Base-by-base conservation (phyloP, 2,797 vertebrate species). In the Heliangelus exortis region DNA sequence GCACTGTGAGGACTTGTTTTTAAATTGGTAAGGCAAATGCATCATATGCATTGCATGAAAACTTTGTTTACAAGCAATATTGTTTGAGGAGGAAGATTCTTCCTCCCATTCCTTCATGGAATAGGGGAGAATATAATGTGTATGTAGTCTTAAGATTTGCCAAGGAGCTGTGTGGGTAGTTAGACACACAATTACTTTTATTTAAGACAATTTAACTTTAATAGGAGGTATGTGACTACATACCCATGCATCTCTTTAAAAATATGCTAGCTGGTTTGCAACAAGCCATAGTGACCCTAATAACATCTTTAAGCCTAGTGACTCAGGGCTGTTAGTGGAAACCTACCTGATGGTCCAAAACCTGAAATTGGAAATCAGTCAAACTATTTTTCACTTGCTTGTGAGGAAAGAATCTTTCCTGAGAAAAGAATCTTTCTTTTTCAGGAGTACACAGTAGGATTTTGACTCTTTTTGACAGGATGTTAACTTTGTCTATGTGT, bases 191-290 rank as follows among this genome's bases (percentile, higher is more conserved):
- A 48, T 53, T 87, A 57, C 87, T 92, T 87, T 91, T 63, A 50
- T 83, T 93, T 94, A 75, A 95, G 92, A 61, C 82, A 62, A 67
- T 95, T 85, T 83, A 79, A 71, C 84, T 96, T 96, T 91, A 87
- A 92, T 88, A 71, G 91, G 76, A 94, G 43, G n/a, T 90, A 12
- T 65, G 55, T 82, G 84, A 71, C 75, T 96, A 94, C 97, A 91
- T 76, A 87, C 43, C 22, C 61, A 45, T 59, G 29, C 36, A 90
- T 61, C 55, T 84, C 86, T 92, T 92, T 72, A 84, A 74, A 78
- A 95, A 96, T 63, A 51, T 9, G 51, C 58, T 67, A 71, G 71
- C 41, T 91, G 82, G 39, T 33, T 62, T 82, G 58, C 34, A 62
- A 34, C 55, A 78, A 74, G 31, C 28, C 18, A 3, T 31, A n/a